phyloP scores from a whole-genome alignment of 2,797 vertebrate genomes.

The Ctenosaura bakeri region DNA sequence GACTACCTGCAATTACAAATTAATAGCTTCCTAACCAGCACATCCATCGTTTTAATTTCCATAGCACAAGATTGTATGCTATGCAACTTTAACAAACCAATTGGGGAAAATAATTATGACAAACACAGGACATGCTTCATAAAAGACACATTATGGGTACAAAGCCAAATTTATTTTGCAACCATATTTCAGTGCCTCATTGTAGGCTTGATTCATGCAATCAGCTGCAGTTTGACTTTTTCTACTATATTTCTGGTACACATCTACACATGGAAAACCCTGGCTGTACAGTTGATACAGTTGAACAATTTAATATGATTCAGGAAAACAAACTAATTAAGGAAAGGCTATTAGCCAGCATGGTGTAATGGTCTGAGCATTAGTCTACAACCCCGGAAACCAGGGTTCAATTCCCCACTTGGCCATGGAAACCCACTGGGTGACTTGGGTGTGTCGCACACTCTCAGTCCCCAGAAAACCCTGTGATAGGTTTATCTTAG shows the following conservation, averaged over 20 bases:
- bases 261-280: background rate
- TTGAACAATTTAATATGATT: background rate
- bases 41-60: background rate
- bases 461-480: too few species aligned
- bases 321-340: background rate
- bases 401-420: too few species aligned
- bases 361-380: too few species aligned
- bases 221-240: background rate
- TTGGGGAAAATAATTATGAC: slow-evolving; percentile 31
- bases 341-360: background rate
- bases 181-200: background rate
- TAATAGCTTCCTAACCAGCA: slow-evolving; percentile 23
- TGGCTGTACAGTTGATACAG: background rate
- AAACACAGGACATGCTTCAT: background rate
- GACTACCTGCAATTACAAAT: background rate
- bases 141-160: slow-evolving; percentile 21
- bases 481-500: too few species aligned
- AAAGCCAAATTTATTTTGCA: slow-evolving; percentile 28
- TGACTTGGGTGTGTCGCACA: too few species aligned
- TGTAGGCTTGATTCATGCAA: background rate
- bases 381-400: too few species aligned
- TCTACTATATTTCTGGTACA: background rate
- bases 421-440: too few species aligned
- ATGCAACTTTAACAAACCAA: slow-evolving; percentile 21
- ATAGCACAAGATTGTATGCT: slow-evolving; percentile 19